phyloP scores from a whole-genome alignment of 2,113 vertebrate species.

The Nyctereutes procyonoides region DNA sequence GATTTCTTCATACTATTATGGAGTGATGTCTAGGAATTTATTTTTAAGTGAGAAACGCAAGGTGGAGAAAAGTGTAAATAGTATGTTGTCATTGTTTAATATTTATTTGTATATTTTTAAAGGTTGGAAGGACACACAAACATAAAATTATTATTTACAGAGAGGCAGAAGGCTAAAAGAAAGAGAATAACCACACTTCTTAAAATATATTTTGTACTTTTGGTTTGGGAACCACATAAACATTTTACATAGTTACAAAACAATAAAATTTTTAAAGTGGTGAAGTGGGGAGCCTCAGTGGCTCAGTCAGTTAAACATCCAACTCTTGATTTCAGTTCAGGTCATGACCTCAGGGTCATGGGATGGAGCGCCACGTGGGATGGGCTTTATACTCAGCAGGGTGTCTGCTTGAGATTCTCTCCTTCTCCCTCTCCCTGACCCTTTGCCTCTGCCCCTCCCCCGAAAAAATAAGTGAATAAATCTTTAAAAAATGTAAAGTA shows the following conservation, averaged over 20 bases:
- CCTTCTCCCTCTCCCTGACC: neutral
- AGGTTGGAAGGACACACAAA: neutral
- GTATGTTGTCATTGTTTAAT: neutral
- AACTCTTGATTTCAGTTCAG: neutral
- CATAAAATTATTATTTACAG: neutral
- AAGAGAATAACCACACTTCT: neutral
- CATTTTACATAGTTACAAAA: conserved; percentile 16
- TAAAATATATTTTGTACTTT: neutral
- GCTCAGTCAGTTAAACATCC: neutral
- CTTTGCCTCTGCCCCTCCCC: neutral
- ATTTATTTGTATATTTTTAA: neutral
- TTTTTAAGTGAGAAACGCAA: conserved; percentile 3
- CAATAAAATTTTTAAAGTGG: neutral
- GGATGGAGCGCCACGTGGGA: neutral
- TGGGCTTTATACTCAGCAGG: neutral
- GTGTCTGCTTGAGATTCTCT: neutral
- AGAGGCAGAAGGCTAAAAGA: neutral
- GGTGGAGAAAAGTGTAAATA: neutral
- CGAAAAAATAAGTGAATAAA: neutral
- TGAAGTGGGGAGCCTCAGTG: neutral
- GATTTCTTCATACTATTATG: neutral
- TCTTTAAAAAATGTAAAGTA: neutral
- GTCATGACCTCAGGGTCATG: neutral
- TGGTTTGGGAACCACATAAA: neutral
- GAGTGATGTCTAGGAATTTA: neutral